Conservation (phyloP, 2,797 vertebrate species). For the Catamblyrhynchus diadema region DNA sequence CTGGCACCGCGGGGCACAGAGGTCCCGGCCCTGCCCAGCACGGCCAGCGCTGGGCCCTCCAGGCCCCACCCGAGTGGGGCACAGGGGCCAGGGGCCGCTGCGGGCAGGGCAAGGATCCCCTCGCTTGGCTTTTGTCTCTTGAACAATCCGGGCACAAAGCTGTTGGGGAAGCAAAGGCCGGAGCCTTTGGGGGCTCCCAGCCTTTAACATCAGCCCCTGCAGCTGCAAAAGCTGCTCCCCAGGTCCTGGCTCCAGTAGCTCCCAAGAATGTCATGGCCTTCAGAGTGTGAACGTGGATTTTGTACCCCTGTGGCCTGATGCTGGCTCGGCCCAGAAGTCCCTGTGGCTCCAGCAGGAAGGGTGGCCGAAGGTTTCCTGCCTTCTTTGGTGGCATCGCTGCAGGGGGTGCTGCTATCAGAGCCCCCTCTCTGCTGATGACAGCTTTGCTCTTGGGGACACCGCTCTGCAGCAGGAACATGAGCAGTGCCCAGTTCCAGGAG, state of each 20-base stretch:
- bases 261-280: background rate
- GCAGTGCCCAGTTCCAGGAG: too few species aligned
- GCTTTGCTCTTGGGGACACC: background rate
- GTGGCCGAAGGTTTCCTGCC: background rate
- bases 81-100: background rate
- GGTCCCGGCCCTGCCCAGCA: background rate
- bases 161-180: background rate
- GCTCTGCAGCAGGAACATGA: background rate
- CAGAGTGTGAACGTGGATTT: background rate
- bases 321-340: background rate
- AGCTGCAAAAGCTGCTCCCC: background rate
- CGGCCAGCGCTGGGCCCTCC: background rate
- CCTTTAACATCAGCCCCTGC: background rate
- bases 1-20: background rate
- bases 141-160: too few species aligned
- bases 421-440: background rate
- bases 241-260: background rate
- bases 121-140: background rate
- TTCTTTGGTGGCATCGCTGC: background rate
- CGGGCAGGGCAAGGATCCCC: background rate
- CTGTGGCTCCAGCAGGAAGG: too few species aligned
- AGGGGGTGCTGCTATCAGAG: background rate
- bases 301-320: too few species aligned
- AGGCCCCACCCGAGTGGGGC: background rate
- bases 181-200: background rate